phyloP scores from a whole-genome alignment of 2,888 invertebrate genomes.

The Philopedon plagiatum region DNA sequence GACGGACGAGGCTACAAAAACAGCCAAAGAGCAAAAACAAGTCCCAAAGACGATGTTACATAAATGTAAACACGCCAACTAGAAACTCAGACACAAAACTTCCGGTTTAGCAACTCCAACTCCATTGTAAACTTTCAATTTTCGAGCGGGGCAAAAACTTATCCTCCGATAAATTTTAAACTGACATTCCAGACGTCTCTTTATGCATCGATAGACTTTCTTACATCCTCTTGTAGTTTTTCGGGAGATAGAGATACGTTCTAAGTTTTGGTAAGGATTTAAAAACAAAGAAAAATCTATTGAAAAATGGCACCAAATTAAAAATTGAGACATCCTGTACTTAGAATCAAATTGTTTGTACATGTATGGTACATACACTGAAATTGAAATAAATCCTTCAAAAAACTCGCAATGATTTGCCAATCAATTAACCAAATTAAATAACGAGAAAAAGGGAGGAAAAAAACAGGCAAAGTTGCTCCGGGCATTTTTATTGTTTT shows the following conservation, averaged over 20 bases:
- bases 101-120: slow-evolving; percentile 7
- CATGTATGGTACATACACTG: too few relatives aligned
- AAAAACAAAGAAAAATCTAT: too few relatives aligned
- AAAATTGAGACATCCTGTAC: too few relatives aligned
- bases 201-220: slow-evolving; percentile 9
- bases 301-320: too few relatives aligned
- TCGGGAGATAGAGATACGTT: too few relatives aligned
- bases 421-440: slow-evolving; percentile 15
- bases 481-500: slow-evolving; percentile 32
- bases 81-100: slow-evolving; percentile 14
- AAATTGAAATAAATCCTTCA: too few relatives aligned
- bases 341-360: too few relatives aligned
- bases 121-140: slow-evolving; percentile 14
- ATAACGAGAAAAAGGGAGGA: slow-evolving; percentile 1
- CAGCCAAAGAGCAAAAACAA: slow-evolving; percentile 6
- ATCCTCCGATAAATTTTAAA: slow-evolving; percentile 9
- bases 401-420: background rate
- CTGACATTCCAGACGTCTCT: background rate
- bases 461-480: slow-evolving; percentile 11
- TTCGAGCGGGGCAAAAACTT: slow-evolving; percentile 6
- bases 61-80: slow-evolving; percentile 13
- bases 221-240: too few relatives aligned
- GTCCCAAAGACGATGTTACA: slow-evolving; percentile 10
- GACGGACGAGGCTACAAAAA: slow-evolving; percentile 12
- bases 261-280: too few relatives aligned